Evolutionary conservation across 2,113 vertebrate species (phyloP), one percentile per base, ranked within the genome.

Genomic region (Paramisgurnus dabryanus): DNA sequence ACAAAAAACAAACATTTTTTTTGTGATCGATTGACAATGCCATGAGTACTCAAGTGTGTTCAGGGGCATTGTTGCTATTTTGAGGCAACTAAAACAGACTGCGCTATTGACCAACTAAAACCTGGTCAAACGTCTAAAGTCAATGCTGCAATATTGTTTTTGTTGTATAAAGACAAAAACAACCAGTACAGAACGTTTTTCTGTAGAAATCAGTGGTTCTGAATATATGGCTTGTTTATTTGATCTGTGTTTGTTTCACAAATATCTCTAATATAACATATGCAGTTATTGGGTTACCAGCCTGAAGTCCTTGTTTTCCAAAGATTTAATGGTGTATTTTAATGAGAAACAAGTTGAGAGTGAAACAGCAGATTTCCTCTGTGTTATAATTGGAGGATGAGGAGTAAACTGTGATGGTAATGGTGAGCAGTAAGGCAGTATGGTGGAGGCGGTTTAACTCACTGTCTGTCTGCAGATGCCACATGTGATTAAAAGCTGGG

Each of bases 401-500:
- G 1, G 17, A 73, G 10, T 34, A 34, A 34, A 73, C 57, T 10
- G 12, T 47, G n/a, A 10, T 9, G 53, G 13, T 72, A 58, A 58
- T 8, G 4, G 4, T 72, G 57, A 75, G 43, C 58, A 27, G 58
- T 57, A 34, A 63, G 57, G 63, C 69, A 75, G 41, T 7, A 58
- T 5, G 10, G 12, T 27, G 79, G 13, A 79, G 17, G 13, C 49
- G 27, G 47, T 65, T 78, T 41, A 43, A 81, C 27, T 67, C 45
- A 65, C 68, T 61, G 74, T 39, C 70, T 53, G 45, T 63, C 15
- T 39, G 65, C 34, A 71, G 63, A 73, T 75, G 80, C 68, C 71
- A 75, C 67, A 60, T 67, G 13, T 77, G 78, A 57, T n/a, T 53
- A n/a, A 18, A 67, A 11, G 49, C 64, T 75, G 70, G 65, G 45